Evolutionary conservation across 2,113 vertebrate species (phyloP).

Genomic region (Canis aureus): DNA sequence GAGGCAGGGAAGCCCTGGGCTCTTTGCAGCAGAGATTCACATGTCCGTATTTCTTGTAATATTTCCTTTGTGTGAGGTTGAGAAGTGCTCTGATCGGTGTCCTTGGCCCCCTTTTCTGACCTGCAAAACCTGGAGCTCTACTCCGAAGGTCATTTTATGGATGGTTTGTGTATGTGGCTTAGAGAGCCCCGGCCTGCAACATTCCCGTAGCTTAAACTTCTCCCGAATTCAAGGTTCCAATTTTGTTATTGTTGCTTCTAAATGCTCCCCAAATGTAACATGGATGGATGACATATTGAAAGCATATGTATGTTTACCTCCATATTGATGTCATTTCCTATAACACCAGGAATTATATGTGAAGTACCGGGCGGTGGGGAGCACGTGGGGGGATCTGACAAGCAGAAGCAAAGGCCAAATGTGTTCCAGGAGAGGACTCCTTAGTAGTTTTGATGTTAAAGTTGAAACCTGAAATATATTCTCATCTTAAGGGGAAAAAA

Average conservation of each 20-base stretch:
- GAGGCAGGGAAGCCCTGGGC: neutral
- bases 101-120: slow-evolving; percentile 42
- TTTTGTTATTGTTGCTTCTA: slow-evolving; percentile 69
- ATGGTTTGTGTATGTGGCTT: slow-evolving; percentile 52
- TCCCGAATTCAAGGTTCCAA: slow-evolving; percentile 74
- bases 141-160: slow-evolving; percentile 61
- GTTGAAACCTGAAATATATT: slow-evolving; percentile 15
- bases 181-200: neutral
- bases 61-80: slow-evolving; percentile 51
- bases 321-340: slow-evolving; percentile 47
- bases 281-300: slow-evolving; percentile 69
- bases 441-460: neutral
- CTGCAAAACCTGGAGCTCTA: neutral
- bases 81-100: neutral
- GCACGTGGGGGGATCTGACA: neutral
- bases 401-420: slow-evolving; percentile 52
- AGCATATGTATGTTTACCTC: slow-evolving; percentile 69
- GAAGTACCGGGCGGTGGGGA: neutral
- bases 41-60: neutral
- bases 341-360: neutral
- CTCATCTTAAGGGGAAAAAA: neutral
- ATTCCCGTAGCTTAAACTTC: slow-evolving; percentile 51
- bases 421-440: neutral
- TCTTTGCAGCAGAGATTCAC: slow-evolving; percentile 45
- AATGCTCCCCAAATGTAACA: slow-evolving; percentile 67